Percentiles rank a stretch among this genome's conserved stretches.
phyloP scores from a whole-genome alignment of 2,113 vertebrate genomes.

The Hyperopisus bebe region DNA sequence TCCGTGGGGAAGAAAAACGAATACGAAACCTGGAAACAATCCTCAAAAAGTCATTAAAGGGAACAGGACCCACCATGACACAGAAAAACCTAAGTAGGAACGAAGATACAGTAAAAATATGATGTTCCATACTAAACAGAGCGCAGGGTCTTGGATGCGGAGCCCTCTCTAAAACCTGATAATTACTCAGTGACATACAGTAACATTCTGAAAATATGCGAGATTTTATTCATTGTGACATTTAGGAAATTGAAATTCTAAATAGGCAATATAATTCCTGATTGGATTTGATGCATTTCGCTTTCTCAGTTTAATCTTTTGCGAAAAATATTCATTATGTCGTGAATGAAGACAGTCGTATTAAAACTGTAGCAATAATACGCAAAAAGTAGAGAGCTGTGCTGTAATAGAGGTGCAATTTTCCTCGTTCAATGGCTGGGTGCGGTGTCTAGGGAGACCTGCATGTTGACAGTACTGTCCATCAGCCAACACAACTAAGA shows the following conservation, averaged over 20 bases:
- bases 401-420: neutral
- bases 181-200: constrained; percentile 1
- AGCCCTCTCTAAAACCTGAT: neutral
- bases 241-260: neutral
- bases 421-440: neutral
- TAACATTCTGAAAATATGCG: neutral
- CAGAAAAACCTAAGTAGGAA: neutral
- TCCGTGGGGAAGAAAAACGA: neutral
- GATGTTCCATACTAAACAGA: neutral
- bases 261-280: neutral
- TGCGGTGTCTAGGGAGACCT: neutral
- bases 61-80: neutral
- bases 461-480: neutral
- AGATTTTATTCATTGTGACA: neutral
- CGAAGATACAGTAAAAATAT: neutral
- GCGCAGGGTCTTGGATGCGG: neutral
- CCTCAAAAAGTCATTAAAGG: neutral
- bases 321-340: neutral
- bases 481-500: neutral
- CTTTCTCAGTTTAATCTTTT: neutral
- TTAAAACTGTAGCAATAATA: neutral
- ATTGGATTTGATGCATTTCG: neutral
- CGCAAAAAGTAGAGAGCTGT: neutral
- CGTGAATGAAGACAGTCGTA: neutral
- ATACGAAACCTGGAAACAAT: neutral